Evolutionary conservation across 2,888 invertebrate species (phyloP).

Genomic region (Aphodius granarius): DNA sequence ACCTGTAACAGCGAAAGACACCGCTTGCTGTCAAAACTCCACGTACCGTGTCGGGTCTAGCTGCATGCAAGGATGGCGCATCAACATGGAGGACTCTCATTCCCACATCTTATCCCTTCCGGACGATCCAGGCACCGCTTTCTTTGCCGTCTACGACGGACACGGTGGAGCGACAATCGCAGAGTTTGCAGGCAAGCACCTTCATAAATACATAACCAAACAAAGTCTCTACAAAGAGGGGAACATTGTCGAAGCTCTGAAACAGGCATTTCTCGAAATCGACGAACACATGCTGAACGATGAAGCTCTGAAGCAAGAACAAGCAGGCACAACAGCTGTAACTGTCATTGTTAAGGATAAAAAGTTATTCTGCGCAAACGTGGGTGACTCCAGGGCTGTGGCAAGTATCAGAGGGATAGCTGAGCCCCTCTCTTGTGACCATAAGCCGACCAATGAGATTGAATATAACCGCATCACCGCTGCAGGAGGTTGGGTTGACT

Average conservation of each 20-base stretch:
- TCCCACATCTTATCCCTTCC: conserved; percentile 91
- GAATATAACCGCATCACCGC: conserved; percentile 88
- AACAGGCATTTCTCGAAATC: conserved; percentile 78
- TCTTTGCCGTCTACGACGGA: conserved; percentile 97
- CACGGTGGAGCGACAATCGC: conserved; percentile 79
- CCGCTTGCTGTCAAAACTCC: conserved; percentile 76
- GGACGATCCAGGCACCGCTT: conserved; percentile 85
- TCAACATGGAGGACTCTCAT: conserved; percentile 99
- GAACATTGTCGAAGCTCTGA: conserved; percentile 81
- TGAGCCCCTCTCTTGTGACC: conserved; percentile 83
- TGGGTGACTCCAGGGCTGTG: conserved; percentile 95
- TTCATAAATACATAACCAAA: conserved; percentile 88
- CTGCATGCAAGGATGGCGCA: conserved; percentile 99
- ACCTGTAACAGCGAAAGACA: conserved; percentile 90
- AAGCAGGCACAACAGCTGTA: conserved; percentile 94
- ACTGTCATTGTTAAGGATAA: conserved; percentile 82
- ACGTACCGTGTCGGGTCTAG: conserved; percentile 86
- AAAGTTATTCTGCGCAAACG: conserved; percentile 91
- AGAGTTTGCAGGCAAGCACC: conserved; percentile 91
- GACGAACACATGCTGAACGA: conserved; percentile 93
- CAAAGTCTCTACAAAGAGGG: conserved; percentile 83
- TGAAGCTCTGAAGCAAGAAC: conserved; percentile 84
- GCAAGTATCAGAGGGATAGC: conserved; percentile 82
- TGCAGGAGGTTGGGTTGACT: conserved; percentile 97
- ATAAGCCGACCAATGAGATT: conserved; percentile 90